These are phyloP conservation scores for Cataglyphis hispanica DNA, from an alignment of 1,140 invertebrate genomes.

Conservation along the genomic window DNA sequence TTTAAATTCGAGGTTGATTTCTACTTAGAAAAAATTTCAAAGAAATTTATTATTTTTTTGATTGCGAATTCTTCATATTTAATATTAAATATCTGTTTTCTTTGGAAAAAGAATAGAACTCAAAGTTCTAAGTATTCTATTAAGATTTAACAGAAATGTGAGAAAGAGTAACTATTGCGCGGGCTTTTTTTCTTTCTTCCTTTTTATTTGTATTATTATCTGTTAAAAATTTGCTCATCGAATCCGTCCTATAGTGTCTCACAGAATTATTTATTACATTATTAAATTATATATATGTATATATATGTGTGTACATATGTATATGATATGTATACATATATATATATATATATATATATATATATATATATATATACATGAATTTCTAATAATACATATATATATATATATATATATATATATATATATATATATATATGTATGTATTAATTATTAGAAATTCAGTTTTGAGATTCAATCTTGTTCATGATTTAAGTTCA, in stretches of 20 bases:
- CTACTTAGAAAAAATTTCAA: not conserved
- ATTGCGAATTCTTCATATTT: not conserved
- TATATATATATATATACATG: not conserved
- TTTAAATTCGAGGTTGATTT: constrained; percentile 9
- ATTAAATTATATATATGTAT: not conserved
- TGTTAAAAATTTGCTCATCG: not conserved
- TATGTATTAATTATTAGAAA: constrained; percentile 14
- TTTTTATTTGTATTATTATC: constrained; percentile 40
- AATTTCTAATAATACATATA: no score
- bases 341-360: constrained; percentile 9
- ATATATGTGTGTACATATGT: not conserved
- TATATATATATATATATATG: not conserved
- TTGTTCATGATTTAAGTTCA: no score
- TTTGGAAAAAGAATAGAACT: not conserved
- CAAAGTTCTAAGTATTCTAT: not conserved
- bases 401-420: no score
- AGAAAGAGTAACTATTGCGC: not conserved
- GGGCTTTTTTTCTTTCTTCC: constrained; percentile 20
- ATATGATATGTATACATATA: no score
- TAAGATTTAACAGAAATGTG: not conserved
- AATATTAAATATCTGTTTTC: not conserved
- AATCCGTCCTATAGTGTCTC: constrained; percentile 3
- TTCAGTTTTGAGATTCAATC: no score
- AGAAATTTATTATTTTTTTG: not conserved
- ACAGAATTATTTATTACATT: not conserved